A percentile compares a stretch with the other conserved stretches of the same genome.
Conservation (phyloP, 2,888 invertebrate species). For the Eupithecia dodoneata region DNA sequence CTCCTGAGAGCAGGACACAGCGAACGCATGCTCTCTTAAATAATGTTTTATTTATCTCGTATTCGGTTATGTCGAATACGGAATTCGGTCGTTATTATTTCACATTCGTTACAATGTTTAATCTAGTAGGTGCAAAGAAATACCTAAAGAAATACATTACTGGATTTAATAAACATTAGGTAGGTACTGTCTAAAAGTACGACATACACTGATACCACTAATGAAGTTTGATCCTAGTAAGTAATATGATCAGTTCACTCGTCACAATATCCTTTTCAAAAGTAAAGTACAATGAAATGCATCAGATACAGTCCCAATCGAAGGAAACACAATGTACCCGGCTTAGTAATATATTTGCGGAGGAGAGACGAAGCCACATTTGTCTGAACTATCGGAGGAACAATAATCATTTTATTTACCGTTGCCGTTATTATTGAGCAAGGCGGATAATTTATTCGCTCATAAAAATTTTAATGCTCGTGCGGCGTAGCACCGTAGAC, state of each 20-base stretch:
- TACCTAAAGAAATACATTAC: too few relatives aligned
- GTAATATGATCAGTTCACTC: not conserved
- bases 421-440: constrained; percentile 42
- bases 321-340: not conserved
- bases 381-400: constrained; percentile 13
- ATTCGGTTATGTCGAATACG: too few relatives aligned
- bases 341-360: not conserved
- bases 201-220: not conserved
- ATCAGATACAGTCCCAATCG: not conserved
- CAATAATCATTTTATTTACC: constrained; percentile 41
- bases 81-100: not conserved
- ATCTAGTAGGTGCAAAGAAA: not conserved
- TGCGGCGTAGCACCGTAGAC: constrained; percentile 17
- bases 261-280: not conserved
- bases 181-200: not conserved
- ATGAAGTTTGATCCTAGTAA: not conserved
- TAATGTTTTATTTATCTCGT: not conserved
- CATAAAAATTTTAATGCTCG: constrained; percentile 44
- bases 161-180: too few relatives aligned
- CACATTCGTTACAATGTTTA: not conserved
- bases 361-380: not conserved
- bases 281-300: not conserved
- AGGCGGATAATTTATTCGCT: constrained; percentile 39
- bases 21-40: not conserved
- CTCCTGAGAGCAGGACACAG: not conserved